phyloP scores from a whole-genome alignment of 1,140 invertebrate species.

The Pseudomyrmex sp. region DNA sequence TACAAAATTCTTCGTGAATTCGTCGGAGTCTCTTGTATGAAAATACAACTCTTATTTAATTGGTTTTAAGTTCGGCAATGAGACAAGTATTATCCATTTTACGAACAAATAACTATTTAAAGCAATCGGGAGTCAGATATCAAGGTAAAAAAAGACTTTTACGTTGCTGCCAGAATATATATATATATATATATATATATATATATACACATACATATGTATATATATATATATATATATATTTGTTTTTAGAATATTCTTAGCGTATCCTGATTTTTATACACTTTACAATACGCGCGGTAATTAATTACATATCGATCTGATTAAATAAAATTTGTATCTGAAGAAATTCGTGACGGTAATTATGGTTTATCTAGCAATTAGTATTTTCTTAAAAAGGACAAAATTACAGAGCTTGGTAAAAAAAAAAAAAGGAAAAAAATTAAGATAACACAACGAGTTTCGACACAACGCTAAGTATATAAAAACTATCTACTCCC shows the following conservation, averaged over 20 bases:
- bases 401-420: no score
- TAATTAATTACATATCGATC: background rate
- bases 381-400: no score
- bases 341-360: no score
- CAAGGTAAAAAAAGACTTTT: background rate
- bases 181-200: no score
- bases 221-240: no score
- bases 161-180: conserved; percentile 9
- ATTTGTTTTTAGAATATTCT: no score
- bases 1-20: conserved; percentile 32
- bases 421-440: background rate
- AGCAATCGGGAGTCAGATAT: conserved; percentile 10
- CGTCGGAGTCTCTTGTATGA: background rate
- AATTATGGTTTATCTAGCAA: background rate
- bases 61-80: conserved; percentile 16
- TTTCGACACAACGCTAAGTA: no score
- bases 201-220: no score
- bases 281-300: background rate
- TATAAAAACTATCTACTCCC: background rate
- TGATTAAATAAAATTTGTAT: background rate
- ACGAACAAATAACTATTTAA: conserved; percentile 27
- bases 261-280: background rate
- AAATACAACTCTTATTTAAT: conserved; percentile 31
- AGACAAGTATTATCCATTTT: conserved; percentile 5
- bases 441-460: no score